These are phyloP conservation scores for Hepsetus odoe DNA, from an alignment of 2,113 vertebrate species.

Conservation along the genomic window DNA sequence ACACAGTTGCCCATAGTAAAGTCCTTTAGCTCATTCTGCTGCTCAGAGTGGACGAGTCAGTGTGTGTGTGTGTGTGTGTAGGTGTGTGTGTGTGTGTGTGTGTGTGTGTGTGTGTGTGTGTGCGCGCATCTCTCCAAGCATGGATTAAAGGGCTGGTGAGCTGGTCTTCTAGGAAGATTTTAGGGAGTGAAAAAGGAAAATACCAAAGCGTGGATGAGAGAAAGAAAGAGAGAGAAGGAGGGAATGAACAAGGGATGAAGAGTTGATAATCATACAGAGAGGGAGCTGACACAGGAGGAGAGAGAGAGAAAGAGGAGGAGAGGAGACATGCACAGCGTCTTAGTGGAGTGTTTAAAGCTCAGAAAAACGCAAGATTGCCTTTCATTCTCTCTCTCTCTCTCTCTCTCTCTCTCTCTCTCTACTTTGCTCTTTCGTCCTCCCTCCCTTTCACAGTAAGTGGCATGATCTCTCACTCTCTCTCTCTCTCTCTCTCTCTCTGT, in stretches of 20 bases:
- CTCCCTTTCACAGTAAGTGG: neutral
- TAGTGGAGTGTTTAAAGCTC: conserved; percentile 67
- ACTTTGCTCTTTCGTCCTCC: conserved; percentile 23
- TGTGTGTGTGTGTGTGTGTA: too few species aligned
- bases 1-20: conserved; percentile 97
- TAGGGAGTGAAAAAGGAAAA: conserved; percentile 60
- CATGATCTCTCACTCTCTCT: conserved; percentile 35
- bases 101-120: conserved; percentile 65
- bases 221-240: conserved; percentile 72
- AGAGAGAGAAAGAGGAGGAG: conserved; percentile 35
- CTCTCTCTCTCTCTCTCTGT: conserved; percentile 40
- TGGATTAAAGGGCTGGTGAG: conserved; percentile 70
- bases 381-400: conserved; percentile 55
- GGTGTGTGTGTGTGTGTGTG: conserved; percentile 60
- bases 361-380: conserved; percentile 72
- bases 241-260: conserved; percentile 57
- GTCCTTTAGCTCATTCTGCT: conserved; percentile 63
- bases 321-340: conserved; percentile 66
- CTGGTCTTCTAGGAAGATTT: conserved; percentile 77
- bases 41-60: conserved; percentile 57
- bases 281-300: conserved; percentile 28
- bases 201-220: conserved; percentile 12
- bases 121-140: conserved; percentile 68
- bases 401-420: conserved; percentile 49
- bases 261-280: conserved; percentile 50